phyloP scores from a whole-genome alignment of 2,888 invertebrate genomes.

The Pinctada fucata region DNA sequence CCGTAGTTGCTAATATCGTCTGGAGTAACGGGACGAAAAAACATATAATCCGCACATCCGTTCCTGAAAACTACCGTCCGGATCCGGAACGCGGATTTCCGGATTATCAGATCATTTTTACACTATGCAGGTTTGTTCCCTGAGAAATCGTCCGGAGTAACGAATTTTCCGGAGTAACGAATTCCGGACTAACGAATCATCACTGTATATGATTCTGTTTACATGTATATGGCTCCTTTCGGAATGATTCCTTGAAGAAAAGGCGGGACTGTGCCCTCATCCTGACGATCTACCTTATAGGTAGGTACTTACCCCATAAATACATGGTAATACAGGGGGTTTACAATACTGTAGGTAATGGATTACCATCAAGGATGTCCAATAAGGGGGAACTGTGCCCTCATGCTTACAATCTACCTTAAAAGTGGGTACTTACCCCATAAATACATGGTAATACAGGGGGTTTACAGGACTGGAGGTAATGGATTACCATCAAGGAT shows the following conservation, averaged over 20 bases:
- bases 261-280: conserved; percentile 75
- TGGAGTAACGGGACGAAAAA: too few relatives aligned
- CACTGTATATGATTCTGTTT: too few relatives aligned
- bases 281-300: neutral
- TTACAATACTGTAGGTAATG: conserved; percentile 78
- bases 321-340: conserved; percentile 77
- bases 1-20: too few relatives aligned
- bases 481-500: conserved; percentile 79
- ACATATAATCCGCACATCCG: too few relatives aligned
- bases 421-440: conserved; percentile 62
- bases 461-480: conserved; percentile 77
- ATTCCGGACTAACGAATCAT: too few relatives aligned
- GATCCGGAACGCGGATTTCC: too few relatives aligned
- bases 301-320: conserved; percentile 74
- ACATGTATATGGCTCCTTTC: too few relatives aligned
- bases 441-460: conserved; percentile 78
- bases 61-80: too few relatives aligned
- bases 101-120: too few relatives aligned
- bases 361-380: conserved; percentile 78
- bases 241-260: conserved; percentile 44
- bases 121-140: too few relatives aligned
- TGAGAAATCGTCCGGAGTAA: too few relatives aligned
- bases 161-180: too few relatives aligned
- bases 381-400: conserved; percentile 77
- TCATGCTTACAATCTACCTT: neutral